These are phyloP conservation scores for Craterocephalus amniculus DNA, from an alignment of 2,797 vertebrate genomes.

Conservation along the genomic window DNA sequence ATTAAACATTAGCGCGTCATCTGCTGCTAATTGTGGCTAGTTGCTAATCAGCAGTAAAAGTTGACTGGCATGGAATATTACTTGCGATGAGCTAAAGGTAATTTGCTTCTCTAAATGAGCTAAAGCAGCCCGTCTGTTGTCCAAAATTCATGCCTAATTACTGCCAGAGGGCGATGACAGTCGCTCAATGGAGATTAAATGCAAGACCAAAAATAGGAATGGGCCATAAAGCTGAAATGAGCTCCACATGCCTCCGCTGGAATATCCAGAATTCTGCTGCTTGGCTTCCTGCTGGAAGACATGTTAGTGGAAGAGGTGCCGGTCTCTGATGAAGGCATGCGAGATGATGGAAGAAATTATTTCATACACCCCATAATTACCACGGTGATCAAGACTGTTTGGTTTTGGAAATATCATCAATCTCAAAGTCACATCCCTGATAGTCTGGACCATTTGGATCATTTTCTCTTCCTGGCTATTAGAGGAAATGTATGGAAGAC, in stretches of 20 bases:
- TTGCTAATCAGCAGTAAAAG: constrained; percentile 89
- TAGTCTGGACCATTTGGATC: too few species aligned
- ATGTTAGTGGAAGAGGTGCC: not conserved
- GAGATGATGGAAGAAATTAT: not conserved
- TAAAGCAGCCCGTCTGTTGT: constrained; percentile 82
- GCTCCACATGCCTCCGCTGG: constrained; percentile 69
- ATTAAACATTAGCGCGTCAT: not conserved
- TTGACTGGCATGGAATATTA: constrained; percentile 86
- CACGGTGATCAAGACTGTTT: too few species aligned
- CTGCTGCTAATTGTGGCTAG: constrained; percentile 70
- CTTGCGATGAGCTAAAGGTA: constrained; percentile 88
- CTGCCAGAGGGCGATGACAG: constrained; percentile 82
- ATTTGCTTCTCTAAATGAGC: constrained; percentile 84
- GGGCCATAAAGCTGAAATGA: constrained; percentile 82
- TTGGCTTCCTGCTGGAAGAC: not conserved
- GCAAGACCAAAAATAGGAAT: constrained; percentile 78
- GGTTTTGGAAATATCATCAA: too few species aligned
- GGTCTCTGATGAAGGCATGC: not conserved
- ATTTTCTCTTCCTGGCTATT: too few species aligned
- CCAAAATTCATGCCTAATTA: constrained; percentile 85
- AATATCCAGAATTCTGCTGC: not conserved
- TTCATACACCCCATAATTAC: too few species aligned
- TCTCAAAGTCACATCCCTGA: too few species aligned
- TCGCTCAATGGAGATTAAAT: constrained; percentile 86
- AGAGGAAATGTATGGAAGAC: too few species aligned